These are phyloP conservation scores for Epinotia brunnichana DNA, from an alignment of 2,888 invertebrate species.

Conservation along the genomic window DNA sequence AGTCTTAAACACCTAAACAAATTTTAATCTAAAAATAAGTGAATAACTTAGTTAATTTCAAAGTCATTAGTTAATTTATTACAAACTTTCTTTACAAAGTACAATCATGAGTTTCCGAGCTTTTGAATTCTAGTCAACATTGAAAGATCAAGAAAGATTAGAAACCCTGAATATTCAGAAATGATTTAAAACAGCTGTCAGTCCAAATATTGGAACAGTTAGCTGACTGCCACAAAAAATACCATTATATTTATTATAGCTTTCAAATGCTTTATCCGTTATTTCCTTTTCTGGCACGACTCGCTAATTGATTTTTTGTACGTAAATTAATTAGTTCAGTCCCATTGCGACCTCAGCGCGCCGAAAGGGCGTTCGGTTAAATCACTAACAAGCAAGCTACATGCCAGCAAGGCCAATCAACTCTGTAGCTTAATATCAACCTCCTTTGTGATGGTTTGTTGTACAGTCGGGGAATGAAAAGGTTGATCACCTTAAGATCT, in stretches of 20 bases:
- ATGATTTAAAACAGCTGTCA: conserved; percentile 26
- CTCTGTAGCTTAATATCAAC: conserved; percentile 12
- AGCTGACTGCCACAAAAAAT: conserved; percentile 3
- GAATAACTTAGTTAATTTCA: conserved; percentile 15
- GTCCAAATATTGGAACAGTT: conserved; percentile 23
- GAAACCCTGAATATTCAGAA: conserved; percentile 35
- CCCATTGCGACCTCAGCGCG: conserved; percentile 14
- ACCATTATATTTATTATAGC: background rate
- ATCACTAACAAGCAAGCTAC: conserved; percentile 28
- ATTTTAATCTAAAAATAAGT: conserved; percentile 25
- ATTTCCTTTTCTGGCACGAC: background rate
- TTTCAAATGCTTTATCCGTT: conserved; percentile 1
- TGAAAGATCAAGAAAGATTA: conserved; percentile 29
- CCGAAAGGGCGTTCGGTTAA: conserved; percentile 24
- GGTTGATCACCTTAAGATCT: too few relatives aligned
- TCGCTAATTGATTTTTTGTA: conserved; percentile 4
- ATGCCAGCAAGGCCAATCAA: conserved; percentile 37
- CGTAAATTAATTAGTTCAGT: conserved; percentile 22
- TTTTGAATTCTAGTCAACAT: conserved; percentile 31
- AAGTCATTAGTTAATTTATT: conserved; percentile 35
- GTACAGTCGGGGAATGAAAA: too few relatives aligned
- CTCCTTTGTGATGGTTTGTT: conserved; percentile 4
- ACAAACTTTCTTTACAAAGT: conserved; percentile 32
- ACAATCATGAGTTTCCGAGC: conserved; percentile 37
- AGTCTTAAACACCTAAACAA: conserved; percentile 7